These are phyloP conservation scores for Argyrosomus regius DNA, from an alignment of 2,797 vertebrate genomes.

Conservation along the genomic window DNA sequence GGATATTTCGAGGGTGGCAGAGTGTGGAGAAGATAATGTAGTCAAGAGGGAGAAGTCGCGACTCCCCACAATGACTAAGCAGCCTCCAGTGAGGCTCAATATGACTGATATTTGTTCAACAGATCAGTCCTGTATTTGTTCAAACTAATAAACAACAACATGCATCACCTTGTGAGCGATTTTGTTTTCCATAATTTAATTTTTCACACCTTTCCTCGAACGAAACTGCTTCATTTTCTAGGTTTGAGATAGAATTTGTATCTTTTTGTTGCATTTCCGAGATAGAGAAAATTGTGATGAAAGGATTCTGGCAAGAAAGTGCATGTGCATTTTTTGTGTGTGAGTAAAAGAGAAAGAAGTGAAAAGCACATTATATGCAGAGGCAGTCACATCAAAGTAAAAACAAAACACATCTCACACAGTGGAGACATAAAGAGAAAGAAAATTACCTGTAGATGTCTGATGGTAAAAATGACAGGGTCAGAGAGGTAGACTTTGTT, in stretches of 20 bases:
- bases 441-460: conserved; percentile 92
- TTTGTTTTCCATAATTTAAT: conserved; percentile 33
- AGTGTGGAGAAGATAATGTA: conserved; percentile 75
- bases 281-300: conserved; percentile 40
- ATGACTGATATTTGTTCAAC: conserved; percentile 69
- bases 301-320: conserved; percentile 38
- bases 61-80: conserved; percentile 72
- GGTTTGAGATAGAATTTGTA: conserved; percentile 35
- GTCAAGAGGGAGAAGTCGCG: conserved; percentile 67
- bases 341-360: conserved; percentile 14
- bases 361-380: conserved; percentile 38
- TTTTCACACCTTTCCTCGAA: conserved; percentile 38
- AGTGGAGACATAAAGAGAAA: neutral
- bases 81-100: conserved; percentile 67
- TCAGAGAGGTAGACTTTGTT: conserved; percentile 98
- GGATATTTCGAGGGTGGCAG: conserved; percentile 66
- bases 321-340: neutral
- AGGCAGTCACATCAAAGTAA: conserved; percentile 28
- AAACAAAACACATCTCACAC: conserved; percentile 18
- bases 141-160: conserved; percentile 62
- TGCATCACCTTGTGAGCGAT: conserved; percentile 29
- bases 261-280: conserved; percentile 31
- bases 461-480: conserved; percentile 96
- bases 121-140: conserved; percentile 59
- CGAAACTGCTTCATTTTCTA: conserved; percentile 41